A percentile compares a stretch with the other conserved stretches of the same genome.
Conservation (phyloP, 92 coral and sea anemone species). For the Palythoa grandis region DNA sequence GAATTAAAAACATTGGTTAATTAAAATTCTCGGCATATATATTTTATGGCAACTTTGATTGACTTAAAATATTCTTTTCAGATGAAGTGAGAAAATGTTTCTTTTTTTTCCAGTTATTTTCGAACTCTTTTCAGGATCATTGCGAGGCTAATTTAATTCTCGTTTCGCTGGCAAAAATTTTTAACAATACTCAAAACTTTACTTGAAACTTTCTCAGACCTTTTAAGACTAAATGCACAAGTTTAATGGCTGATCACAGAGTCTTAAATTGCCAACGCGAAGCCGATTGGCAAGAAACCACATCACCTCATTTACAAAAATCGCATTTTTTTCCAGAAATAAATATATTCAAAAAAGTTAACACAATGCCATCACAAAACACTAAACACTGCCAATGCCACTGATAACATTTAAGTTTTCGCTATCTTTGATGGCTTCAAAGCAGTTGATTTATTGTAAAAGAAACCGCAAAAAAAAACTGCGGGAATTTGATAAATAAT, state of each 20-base stretch:
- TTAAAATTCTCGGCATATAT: conserved; percentile 35
- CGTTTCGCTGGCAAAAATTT: not conserved
- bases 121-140: not conserved
- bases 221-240: not conserved
- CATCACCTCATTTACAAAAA: conserved; percentile 4
- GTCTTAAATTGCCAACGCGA: conserved; percentile 14
- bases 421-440: conserved; percentile 27
- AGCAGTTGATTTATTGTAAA: conserved; percentile 39
- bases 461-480: conserved; percentile 18
- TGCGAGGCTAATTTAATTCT: not conserved
- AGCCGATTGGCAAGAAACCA: conserved; percentile 16
- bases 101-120: not conserved
- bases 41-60: conserved; percentile 25
- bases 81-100: conserved; percentile 1
- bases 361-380: conserved; percentile 5
- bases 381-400: not conserved
- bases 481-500: conserved; percentile 14
- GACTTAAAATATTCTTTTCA: conserved; percentile 3
- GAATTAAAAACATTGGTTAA: conserved; percentile 24
- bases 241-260: conserved; percentile 1
- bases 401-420: not conserved
- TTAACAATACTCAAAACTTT: not conserved
- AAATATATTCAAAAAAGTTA: not conserved
- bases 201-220: not conserved
- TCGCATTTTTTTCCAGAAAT: not conserved